phyloP scores from a whole-genome alignment of 2,797 vertebrate species.

The Ctenopoma kingsleyae region DNA sequence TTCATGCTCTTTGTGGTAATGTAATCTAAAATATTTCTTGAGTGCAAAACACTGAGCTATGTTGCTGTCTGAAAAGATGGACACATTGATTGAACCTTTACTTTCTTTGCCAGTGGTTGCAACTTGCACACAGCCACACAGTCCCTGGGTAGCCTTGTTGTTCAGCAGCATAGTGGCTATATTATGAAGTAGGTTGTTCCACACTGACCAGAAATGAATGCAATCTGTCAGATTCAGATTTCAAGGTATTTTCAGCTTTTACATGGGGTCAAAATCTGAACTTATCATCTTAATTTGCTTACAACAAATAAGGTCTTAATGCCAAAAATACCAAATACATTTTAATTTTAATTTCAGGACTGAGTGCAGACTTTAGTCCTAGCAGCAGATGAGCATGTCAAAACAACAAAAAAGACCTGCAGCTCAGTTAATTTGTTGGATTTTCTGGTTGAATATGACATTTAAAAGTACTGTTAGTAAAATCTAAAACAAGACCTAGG shows the following conservation, averaged over 20 bases:
- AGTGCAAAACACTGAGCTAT: slow-evolving; percentile 4
- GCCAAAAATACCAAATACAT: no score
- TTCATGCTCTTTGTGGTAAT: not conserved
- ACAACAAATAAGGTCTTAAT: no score
- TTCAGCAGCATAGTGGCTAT: slow-evolving; percentile 31
- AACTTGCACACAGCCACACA: slow-evolving; percentile 11
- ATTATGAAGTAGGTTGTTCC: slow-evolving; percentile 34
- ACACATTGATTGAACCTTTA: slow-evolving; percentile 25
- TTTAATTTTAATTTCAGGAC: not conserved
- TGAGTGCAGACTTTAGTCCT: not conserved
- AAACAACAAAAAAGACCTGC: not conserved
- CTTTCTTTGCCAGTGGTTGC: slow-evolving; percentile 10
- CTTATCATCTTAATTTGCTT: not conserved
- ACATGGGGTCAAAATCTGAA: slow-evolving; percentile 11
- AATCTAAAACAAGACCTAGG: not conserved
- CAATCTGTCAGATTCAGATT: slow-evolving; percentile 28
- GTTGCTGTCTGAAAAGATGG: not conserved
- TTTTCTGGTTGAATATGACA: not conserved
- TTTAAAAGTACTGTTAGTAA: not conserved
- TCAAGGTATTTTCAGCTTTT: slow-evolving; percentile 21
- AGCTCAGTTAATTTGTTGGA: not conserved
- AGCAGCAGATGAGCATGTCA: slow-evolving; percentile 4
- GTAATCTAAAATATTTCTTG: not conserved
- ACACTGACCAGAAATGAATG: slow-evolving; percentile 24
- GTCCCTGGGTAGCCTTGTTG: slow-evolving; percentile 11